phyloP scores from a whole-genome alignment of 2,888 invertebrate genomes.

The Rotaria sp. region DNA sequence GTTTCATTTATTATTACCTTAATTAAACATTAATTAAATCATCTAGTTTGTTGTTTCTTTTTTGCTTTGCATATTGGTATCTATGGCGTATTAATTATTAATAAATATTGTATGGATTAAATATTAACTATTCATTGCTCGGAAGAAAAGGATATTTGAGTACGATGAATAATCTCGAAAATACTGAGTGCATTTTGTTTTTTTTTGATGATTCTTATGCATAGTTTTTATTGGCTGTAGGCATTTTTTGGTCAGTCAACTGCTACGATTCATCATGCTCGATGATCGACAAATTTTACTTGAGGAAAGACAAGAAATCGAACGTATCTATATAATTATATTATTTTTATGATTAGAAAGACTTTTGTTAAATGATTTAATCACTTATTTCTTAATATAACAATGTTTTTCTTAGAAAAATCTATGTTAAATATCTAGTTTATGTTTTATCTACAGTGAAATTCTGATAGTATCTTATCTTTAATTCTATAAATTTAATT shows the following conservation, averaged over 20 bases:
- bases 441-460: no score
- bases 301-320: background rate
- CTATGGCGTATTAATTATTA: no score
- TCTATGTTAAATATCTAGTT: no score
- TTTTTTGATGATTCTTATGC: conserved; percentile 56
- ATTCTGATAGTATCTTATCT: no score
- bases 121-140: conserved; percentile 66
- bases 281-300: background rate
- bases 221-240: background rate
- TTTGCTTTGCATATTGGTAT: no score
- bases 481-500: no score
- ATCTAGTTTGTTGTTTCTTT: no score
- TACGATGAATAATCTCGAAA: background rate
- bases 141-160: background rate
- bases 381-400: no score
- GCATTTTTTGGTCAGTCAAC: background rate
- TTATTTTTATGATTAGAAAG: background rate
- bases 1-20: no score
- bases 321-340: background rate
- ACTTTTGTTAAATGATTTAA: no score
- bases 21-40: no score
- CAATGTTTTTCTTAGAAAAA: no score
- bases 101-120: background rate
- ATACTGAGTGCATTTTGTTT: conserved; percentile 57
- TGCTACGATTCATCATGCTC: background rate